Evolutionary conservation across 2,113 vertebrate genomes (phyloP).

Genomic region (Cyprinodon brontotheroides): DNA sequence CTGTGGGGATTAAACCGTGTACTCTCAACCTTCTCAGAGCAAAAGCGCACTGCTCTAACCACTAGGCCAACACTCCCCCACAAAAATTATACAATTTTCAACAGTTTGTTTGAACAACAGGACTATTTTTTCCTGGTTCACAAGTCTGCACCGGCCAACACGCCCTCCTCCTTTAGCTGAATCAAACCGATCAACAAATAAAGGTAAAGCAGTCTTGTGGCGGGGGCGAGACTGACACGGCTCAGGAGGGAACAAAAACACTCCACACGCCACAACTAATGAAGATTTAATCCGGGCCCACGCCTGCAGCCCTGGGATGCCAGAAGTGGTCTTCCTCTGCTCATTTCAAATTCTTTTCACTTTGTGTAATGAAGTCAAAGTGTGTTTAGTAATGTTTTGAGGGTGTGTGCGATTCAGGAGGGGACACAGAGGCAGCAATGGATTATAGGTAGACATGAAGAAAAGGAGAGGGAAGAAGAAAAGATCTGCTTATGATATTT

Average conservation of each 20-base stretch:
- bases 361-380: constrained; percentile 54
- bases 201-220: constrained; percentile 15
- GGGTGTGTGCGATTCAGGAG: constrained; percentile 35
- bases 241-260: constrained; percentile 6
- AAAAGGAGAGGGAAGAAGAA: constrained; percentile 15
- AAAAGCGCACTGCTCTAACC: too few species aligned
- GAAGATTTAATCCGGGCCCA: constrained; percentile 63
- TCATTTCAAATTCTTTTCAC: constrained; percentile 49
- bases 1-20: too few species aligned
- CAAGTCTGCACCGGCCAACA: neutral
- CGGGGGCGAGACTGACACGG: constrained; percentile 15
- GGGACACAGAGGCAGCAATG: constrained; percentile 31
- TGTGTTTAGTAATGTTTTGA: constrained; percentile 20
- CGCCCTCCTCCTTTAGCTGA: neutral
- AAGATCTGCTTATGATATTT: constrained; percentile 30
- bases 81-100: too few species aligned
- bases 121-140: neutral
- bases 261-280: constrained; percentile 40
- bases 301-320: constrained; percentile 43
- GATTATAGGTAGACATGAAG: constrained; percentile 25
- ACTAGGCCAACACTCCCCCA: too few species aligned
- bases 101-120: constrained; percentile 1
- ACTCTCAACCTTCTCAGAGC: too few species aligned
- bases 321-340: constrained; percentile 48
- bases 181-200: constrained; percentile 38